Base-by-base conservation (phyloP, 2,797 vertebrate species). In the Dallia pectoralis region DNA sequence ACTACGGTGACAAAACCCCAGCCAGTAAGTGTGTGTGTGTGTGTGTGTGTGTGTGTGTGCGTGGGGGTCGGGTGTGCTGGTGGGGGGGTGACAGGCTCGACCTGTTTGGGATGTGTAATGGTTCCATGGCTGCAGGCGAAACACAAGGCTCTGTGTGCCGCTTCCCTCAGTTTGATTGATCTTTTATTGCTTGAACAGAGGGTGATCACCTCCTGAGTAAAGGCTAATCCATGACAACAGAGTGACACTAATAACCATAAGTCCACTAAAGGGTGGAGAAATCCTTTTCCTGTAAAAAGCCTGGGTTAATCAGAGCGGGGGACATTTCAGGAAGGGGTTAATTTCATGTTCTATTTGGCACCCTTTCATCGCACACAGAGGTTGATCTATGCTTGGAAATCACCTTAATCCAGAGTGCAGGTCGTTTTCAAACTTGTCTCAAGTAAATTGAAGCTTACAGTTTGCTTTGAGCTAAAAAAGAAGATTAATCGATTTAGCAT, bases 201-300 rank as follows among this genome's bases (percentile, higher is more conserved):
- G 32, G 40, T 67, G 69, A 79, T 77, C 72, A 77, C 72, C 53
- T 22, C 44, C 62, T 27, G 68, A 78, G 63, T 15, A 36, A 67
- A 56, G 67, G 59, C 70, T 77, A 53, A 78, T 74, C 71, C 67
- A 56, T 30, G 16, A 72, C 73, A 74, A 68, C 62, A 16, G 48
- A 70, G 56, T 71, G 69, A 71, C 69, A 71, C 32, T 47, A 56
- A 72, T 72, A 36, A 40, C 44, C 16, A 16, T 33, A 56, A 68
- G 53, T 56, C 53, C 32, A 9, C 44, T 36, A 56, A 49, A 56
- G 62, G 69, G 65, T 77, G 68, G 47, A 48, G 36, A 69, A 77
- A 62, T 69, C 53, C 53, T 79, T 49, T 70, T 77, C 61, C 67
- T 73, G 69, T 73, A 62, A 71, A 74, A 69, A 67, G 71, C 65